Conservation (phyloP, 2,113 vertebrate species). For the Notiomystis cincta region DNA sequence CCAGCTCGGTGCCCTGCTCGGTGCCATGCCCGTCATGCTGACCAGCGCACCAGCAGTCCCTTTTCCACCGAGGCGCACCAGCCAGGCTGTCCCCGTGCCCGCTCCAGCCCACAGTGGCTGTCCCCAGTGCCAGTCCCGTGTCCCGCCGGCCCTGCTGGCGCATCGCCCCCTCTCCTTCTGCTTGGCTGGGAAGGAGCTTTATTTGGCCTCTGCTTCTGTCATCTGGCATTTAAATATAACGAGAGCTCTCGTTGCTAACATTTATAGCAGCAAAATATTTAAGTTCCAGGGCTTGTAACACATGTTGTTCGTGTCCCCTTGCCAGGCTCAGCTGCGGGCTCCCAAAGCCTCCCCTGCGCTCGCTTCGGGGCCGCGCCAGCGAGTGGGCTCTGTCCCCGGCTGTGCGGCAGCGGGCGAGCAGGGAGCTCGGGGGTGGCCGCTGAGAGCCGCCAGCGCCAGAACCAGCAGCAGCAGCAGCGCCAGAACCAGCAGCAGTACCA, state of each 20-base stretch:
- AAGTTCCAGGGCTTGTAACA: conserved; percentile 34
- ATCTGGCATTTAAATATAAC: conserved; percentile 70
- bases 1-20: too few relatives aligned
- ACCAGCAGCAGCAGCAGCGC: rapidly evolving
- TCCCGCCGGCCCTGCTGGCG: conserved; percentile 19
- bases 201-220: conserved; percentile 69
- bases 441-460: rapidly evolving
- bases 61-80: background rate
- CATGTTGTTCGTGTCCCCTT: background rate
- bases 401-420: rapidly evolving
- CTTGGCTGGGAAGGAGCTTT: conserved; percentile 51
- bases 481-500: rapidly evolving
- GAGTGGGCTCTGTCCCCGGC: rapidly evolving
- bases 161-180: conserved; percentile 20
- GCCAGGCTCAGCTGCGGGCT: conserved; percentile 39
- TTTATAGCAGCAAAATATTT: conserved; percentile 66
- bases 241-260: conserved; percentile 54
- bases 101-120: too few relatives aligned
- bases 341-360: background rate
- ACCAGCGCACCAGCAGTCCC: rapidly evolving
- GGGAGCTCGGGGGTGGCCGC: background rate
- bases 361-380: rapidly evolving
- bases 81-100: background rate
- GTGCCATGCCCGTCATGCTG: rapidly evolving
- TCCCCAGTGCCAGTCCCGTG: conserved; percentile 24